These are phyloP conservation scores for Pogonocherus hispidulus DNA, from an alignment of 2,888 invertebrate species.

Conservation along the genomic window DNA sequence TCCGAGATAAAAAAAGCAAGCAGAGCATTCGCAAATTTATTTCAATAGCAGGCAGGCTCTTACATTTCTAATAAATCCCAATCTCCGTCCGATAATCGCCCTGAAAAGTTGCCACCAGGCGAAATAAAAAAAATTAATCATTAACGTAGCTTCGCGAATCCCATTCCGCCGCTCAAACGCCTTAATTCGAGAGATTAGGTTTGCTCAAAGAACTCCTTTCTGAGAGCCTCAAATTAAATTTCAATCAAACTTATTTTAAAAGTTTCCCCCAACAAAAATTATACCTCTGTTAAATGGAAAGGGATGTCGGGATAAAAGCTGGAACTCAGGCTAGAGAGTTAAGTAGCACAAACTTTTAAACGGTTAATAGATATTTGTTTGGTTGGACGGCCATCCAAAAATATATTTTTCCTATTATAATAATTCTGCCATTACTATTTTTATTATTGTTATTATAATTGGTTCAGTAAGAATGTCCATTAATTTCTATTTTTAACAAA, in stretches of 20 bases:
- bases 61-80: conserved; percentile 3
- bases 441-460: too few species aligned
- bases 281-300: conserved; percentile 45
- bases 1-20: neutral
- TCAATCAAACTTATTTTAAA: conserved; percentile 49
- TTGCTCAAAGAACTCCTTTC: conserved; percentile 19
- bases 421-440: too few species aligned
- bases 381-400: neutral
- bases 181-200: conserved; percentile 36
- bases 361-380: conserved; percentile 30
- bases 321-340: conserved; percentile 14
- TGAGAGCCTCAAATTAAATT: conserved; percentile 43
- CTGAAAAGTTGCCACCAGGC: neutral
- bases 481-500: too few species aligned
- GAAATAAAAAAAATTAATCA: conserved; percentile 36
- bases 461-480: too few species aligned
- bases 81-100: conserved; percentile 9
- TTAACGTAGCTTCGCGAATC: conserved; percentile 31
- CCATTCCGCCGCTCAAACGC: conserved; percentile 34
- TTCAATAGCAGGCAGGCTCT: neutral
- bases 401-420: too few species aligned
- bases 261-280: conserved; percentile 44
- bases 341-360: conserved; percentile 30
- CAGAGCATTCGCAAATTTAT: neutral
- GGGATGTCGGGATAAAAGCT: conserved; percentile 33